Conservation (phyloP, 64 coral and sea anemone genomes). For the Actinia tenebrosa region DNA sequence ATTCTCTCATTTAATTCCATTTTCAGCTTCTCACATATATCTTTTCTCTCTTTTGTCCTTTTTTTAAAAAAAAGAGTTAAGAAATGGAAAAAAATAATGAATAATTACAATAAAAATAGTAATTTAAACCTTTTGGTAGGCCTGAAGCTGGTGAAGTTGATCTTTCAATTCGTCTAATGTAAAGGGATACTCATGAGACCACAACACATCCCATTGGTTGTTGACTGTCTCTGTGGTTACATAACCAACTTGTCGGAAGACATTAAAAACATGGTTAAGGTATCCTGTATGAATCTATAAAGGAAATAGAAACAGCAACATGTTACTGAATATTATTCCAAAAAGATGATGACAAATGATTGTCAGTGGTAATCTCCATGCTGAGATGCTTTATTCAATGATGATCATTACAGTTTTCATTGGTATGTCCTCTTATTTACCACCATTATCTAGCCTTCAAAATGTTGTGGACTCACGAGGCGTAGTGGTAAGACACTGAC, state of each 20-base stretch:
- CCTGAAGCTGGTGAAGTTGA: conserved; percentile 36
- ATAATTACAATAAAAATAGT: not conserved
- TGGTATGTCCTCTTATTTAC: not conserved
- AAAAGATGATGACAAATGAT: not conserved
- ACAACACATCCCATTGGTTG: conserved; percentile 76
- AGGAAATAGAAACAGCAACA: not conserved
- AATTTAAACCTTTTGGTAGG: conserved; percentile 79
- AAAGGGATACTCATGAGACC: conserved; percentile 98
- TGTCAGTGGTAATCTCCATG: not conserved
- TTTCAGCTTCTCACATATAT: too few species aligned
- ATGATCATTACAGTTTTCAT: not conserved
- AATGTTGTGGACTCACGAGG: too few species aligned
- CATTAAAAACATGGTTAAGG: conserved; percentile 75
- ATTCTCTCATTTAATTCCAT: not conserved
- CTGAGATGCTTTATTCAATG: too few species aligned
- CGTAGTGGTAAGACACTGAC: too few species aligned
- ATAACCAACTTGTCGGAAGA: conserved; percentile 84
- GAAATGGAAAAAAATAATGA: not conserved
- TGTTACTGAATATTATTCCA: not conserved
- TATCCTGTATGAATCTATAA: conserved; percentile 72
- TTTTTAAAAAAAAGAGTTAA: not conserved
- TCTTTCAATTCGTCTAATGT: conserved; percentile 34
- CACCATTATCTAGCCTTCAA: too few species aligned
- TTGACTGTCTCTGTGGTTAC: conserved; percentile 26
- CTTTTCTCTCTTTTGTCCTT: not conserved